phyloP scores from a whole-genome alignment of 2,888 invertebrate species.

The Spodoptera picta region DNA sequence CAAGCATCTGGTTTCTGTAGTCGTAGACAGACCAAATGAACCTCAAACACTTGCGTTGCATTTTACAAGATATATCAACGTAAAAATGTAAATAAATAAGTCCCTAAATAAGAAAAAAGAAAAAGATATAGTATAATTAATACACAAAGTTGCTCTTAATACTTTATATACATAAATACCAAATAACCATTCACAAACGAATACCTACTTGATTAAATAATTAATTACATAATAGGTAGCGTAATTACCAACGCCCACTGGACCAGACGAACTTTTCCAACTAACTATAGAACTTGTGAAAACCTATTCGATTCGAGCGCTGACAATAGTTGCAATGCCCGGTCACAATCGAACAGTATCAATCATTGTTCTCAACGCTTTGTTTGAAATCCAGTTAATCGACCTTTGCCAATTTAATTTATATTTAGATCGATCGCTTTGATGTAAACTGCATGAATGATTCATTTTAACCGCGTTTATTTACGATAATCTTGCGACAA shows the following conservation, averaged over 20 bases:
- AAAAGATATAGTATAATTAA: too few species aligned
- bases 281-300: constrained; percentile 47
- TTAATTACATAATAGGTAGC: constrained; percentile 36
- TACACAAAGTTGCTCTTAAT: too few species aligned
- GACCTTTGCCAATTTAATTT: constrained; percentile 45
- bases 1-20: too few species aligned
- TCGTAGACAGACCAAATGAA: too few species aligned
- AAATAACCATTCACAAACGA: constrained; percentile 15
- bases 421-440: constrained; percentile 30
- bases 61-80: too few species aligned
- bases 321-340: constrained; percentile 36
- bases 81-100: too few species aligned
- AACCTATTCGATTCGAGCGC: constrained; percentile 48
- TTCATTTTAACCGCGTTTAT: constrained; percentile 4
- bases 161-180: not conserved
- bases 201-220: constrained; percentile 25
- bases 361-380: constrained; percentile 45
- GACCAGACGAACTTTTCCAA: constrained; percentile 38
- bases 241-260: constrained; percentile 39
- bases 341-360: constrained; percentile 45
- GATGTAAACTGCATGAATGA: constrained; percentile 18
- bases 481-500: too few species aligned
- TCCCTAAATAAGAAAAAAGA: too few species aligned
- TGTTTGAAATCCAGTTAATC: constrained; percentile 48
- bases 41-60: too few species aligned